Base-by-base conservation (phyloP, 2,113 vertebrate species). In the Ictalurus punctatus region DNA sequence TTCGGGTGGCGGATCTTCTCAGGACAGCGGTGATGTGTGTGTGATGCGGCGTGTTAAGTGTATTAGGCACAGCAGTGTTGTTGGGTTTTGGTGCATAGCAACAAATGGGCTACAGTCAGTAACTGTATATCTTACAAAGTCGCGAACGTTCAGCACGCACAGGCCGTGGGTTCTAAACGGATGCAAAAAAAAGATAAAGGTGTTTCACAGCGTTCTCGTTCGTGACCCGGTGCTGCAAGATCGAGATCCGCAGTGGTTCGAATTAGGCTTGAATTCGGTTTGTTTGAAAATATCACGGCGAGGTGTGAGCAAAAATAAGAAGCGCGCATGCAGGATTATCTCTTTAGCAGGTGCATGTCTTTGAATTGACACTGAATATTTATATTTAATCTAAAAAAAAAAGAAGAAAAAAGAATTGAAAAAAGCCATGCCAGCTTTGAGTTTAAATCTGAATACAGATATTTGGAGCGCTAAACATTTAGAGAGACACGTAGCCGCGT, bases 31-130 rank as follows among this genome's bases (percentile, higher is more conserved):
- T 17, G 23, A 44, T 37, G 17, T 34, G 34, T 82, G 16, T 61
- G 34, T 61, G 58, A 59, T 40, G 56, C n/a, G 10, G 81, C 63
- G 12, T 58, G 44, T 59, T 14, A 44, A 63, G 58, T 83, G 27
- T 83, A 61, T 83, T 61, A 83, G 81, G 81, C 81, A 83, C 81
- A 83, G 81, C 81, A 83, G 81, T 61, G 56, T 61, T 83, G 58
- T 83, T 63, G 81, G 58, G 58, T 58, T 83, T 83, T 83, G 81
- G 81, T 83, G 81, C 81, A 83, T 83, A 83, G 81, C 81, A 83
- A 40, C 81, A 40, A 34, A 59, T 61, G 81, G 58, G 21, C 81
- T 61, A 83, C 81, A 40, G 81, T 83, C 9, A 61, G 81, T 37
- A 83, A 83, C 58, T 61, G 56, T 83, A 61, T 61, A 40, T 25